Evolutionary conservation across 2,888 invertebrate species (phyloP).

Genomic region (Netelia fuscicornis): DNA sequence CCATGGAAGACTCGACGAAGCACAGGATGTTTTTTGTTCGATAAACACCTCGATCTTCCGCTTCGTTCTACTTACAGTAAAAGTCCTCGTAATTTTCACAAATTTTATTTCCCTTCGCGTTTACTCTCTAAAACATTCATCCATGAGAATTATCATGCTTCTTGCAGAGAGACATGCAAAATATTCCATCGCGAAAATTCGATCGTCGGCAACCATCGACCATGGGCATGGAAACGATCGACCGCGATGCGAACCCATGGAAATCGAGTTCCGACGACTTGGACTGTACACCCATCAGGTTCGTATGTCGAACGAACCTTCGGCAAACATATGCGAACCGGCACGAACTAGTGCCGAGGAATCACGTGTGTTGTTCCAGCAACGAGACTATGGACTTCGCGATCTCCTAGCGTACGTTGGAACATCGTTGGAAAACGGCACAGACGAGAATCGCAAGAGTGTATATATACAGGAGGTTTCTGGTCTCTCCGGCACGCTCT

Average conservation of each 20-base stretch:
- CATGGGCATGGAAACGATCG: neutral
- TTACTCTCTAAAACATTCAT: constrained; percentile 7
- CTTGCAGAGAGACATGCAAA: no score
- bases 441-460: constrained; percentile 43
- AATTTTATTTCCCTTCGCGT: constrained; percentile 17
- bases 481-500: constrained; percentile 26
- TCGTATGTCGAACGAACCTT: constrained; percentile 24
- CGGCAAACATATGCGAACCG: constrained; percentile 43
- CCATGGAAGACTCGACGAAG: constrained; percentile 16
- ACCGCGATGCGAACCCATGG: no score
- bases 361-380: constrained; percentile 46
- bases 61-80: constrained; percentile 14
- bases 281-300: constrained; percentile 8
- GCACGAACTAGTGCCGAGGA: constrained; percentile 25
- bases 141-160: no score
- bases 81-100: neutral
- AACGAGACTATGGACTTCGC: constrained; percentile 34
- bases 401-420: constrained; percentile 19
- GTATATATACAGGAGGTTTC: constrained; percentile 12
- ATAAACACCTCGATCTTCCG: constrained; percentile 26
- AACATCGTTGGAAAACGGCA: constrained; percentile 41
- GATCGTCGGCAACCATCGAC: no score
- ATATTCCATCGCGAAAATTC: no score
- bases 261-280: constrained; percentile 15
- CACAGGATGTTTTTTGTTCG: constrained; percentile 13